Evolutionary conservation across 2,113 vertebrate genomes (phyloP), one percentile per base, ranked within the genome.

Genomic region (Ifrita kowaldi): DNA sequence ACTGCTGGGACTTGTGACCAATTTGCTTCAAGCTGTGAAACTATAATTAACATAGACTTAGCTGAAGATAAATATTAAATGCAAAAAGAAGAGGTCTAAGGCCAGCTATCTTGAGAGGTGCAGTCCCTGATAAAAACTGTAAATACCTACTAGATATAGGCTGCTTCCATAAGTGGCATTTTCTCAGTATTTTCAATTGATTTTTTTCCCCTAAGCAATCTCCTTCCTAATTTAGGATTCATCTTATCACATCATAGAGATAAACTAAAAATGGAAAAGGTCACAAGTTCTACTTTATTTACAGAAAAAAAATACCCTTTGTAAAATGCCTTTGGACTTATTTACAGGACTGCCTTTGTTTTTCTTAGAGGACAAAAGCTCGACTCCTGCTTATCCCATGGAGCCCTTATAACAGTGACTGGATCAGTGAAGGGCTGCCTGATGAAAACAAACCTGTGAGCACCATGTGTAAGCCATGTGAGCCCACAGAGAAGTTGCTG

Each of bases 21-120:
- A 33, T 91, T 89, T 70, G 44, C 62, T 75, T 90, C 82, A 90
- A 80, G 70, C 74, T 76, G 49, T 73, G 90, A 91, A 82, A 78
- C 27, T 85, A 18, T 57, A 87, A 71, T 59, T 91, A 82, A 24
- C 23, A 60, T 44, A 52, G 62, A 68, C 16, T 57, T 68, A 84
- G 59, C 23, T 49, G 32, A 89, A 90, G 57, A 37, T 41, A 89
- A 94, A 76, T 79, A 79, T 23, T 88, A 92, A 82, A 80, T 89
- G 44, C 35, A 56, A 32, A 65, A 82, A 89, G 42, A 89, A 84
- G 53, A 78, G 26, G 37, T 87, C 67, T 50, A 35, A 95, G 56
- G 69, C 21, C 74, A 91, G 33, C 56, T 87, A 4, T 52, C 78
- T 28, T 5, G 0, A 78, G 56, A 76, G 39, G 11, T 60, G 56